These are phyloP conservation scores for Phasia obesa DNA, from an alignment of 2,888 invertebrate genomes.

Conservation along the genomic window DNA sequence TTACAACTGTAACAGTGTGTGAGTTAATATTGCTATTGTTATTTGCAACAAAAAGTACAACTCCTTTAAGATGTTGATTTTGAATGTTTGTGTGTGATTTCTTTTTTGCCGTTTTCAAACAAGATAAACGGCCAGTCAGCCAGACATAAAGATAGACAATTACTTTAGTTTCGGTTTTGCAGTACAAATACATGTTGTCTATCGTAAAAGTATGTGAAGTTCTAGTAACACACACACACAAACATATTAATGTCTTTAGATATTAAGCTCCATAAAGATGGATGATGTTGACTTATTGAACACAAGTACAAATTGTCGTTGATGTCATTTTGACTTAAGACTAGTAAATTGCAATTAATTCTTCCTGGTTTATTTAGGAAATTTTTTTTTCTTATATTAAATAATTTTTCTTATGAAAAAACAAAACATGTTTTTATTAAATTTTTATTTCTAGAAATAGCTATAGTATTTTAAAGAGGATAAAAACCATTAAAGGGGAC, in stretches of 20 bases:
- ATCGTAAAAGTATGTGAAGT: not conserved
- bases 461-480: not conserved
- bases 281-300: slow-evolving; percentile 67
- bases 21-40: slow-evolving; percentile 33
- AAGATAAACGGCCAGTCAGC: slow-evolving; percentile 58
- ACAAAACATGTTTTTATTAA: not conserved
- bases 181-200: not conserved
- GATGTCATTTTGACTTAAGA: slow-evolving; percentile 62
- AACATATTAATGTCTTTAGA: not conserved
- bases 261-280: slow-evolving; percentile 54
- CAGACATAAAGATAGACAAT: slow-evolving; percentile 43
- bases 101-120: slow-evolving; percentile 1
- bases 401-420: not conserved
- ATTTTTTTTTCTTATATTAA: not conserved
- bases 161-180: slow-evolving; percentile 21
- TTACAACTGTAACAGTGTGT: slow-evolving; percentile 26
- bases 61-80: slow-evolving; percentile 64
- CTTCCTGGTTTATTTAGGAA: slow-evolving; percentile 16
- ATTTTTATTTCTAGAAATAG: not conserved
- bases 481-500: no score
- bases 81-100: not conserved
- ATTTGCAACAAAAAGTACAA: slow-evolving; percentile 36
- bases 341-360: slow-evolving; percentile 61
- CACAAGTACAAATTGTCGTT: slow-evolving; percentile 63
- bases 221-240: not conserved